Evolutionary conservation across 2,888 invertebrate genomes (phyloP).

Genomic region (Metalampra italica): DNA sequence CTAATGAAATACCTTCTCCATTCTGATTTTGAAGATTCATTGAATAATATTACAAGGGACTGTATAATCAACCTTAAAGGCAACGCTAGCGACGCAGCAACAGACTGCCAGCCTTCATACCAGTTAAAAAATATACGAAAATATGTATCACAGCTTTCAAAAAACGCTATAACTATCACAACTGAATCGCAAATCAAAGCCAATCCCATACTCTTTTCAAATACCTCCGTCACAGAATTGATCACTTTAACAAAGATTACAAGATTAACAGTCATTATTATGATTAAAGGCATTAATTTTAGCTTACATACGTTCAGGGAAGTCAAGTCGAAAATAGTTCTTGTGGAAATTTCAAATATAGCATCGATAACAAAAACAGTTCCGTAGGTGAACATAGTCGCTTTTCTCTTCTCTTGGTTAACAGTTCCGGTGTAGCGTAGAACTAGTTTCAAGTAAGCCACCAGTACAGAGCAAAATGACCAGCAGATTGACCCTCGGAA

Average conservation of each 20-base stretch:
- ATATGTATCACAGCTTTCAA: background rate
- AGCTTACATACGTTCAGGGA: background rate
- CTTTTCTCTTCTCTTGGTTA: slow-evolving; percentile 6
- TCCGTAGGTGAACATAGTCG: background rate
- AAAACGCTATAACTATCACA: background rate
- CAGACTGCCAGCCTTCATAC: too few relatives aligned
- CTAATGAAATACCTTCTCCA: background rate
- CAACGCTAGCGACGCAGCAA: background rate
- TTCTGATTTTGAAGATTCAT: background rate
- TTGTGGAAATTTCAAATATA: background rate
- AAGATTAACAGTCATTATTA: slow-evolving; percentile 1
- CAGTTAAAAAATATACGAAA: too few relatives aligned
- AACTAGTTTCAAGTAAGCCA: slow-evolving; percentile 4
- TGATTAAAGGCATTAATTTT: background rate
- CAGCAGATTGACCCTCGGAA: slow-evolving; percentile 5
- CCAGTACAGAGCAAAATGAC: slow-evolving; percentile 4
- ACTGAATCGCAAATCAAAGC: slow-evolving; percentile 5
- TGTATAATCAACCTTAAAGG: background rate
- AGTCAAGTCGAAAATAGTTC: background rate
- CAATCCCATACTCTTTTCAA: slow-evolving; percentile 8
- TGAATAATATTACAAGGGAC: slow-evolving; percentile 1
- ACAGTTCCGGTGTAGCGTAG: slow-evolving; percentile 1
- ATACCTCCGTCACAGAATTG: background rate
- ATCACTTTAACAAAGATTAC: slow-evolving; percentile 4
- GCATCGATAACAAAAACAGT: background rate